phyloP scores from a whole-genome alignment of 2,888 invertebrate species.

The Margaritifera margaritifera region DNA sequence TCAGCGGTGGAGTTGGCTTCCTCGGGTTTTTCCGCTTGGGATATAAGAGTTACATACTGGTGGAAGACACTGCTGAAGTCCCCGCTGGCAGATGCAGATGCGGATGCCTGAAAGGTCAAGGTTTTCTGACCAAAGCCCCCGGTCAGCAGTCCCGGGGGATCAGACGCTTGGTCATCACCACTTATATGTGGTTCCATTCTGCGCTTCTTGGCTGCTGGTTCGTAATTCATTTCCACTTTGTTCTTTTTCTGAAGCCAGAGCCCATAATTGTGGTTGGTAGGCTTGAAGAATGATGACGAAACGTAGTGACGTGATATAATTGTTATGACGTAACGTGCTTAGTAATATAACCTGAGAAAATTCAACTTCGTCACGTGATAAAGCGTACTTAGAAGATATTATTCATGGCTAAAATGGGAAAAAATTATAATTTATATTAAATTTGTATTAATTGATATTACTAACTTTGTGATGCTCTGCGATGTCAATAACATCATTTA shows the following conservation, averaged over 20 bases:
- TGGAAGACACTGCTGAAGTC: constrained; percentile 44
- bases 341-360: background rate
- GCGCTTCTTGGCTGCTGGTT: constrained; percentile 49
- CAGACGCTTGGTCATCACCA: constrained; percentile 54
- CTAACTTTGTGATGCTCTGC: too few species aligned
- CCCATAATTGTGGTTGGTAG: too few species aligned
- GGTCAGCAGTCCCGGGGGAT: constrained; percentile 27
- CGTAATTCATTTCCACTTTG: constrained; percentile 32
- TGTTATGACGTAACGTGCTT: too few species aligned
- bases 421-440: too few species aligned
- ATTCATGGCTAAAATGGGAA: too few species aligned
- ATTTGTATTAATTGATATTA: too few species aligned
- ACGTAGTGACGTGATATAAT: too few species aligned
- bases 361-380: background rate
- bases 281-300: too few species aligned
- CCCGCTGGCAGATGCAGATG: constrained; percentile 51
- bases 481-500: too few species aligned
- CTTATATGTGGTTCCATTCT: constrained; percentile 64
- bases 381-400: too few species aligned
- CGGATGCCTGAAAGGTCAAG: constrained; percentile 29
- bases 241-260: too few species aligned
- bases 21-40: constrained; percentile 14
- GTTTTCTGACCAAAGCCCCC: constrained; percentile 34
- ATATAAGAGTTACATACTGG: constrained; percentile 49
- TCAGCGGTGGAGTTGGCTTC: constrained; percentile 5